Base-by-base conservation (phyloP, 1,140 invertebrate species). In the Matsumurasca onukii region DNA sequence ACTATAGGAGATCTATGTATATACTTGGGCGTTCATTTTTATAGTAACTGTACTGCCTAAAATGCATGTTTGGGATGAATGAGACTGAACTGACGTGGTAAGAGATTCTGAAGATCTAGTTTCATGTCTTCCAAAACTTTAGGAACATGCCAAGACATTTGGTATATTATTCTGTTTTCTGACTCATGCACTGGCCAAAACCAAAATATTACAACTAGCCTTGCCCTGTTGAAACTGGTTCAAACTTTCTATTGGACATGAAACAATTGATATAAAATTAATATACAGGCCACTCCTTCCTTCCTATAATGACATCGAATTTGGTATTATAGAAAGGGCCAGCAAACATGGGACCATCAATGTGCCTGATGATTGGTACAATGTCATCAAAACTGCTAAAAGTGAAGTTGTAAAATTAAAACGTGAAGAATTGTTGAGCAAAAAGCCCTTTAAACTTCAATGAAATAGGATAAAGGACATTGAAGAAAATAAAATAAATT, bases 1-100 rank as follows among this genome's bases (percentile, higher is more conserved):
- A 75, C 71, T 74, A 74, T 72, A 75, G 74, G 64, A 73, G 73
- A 68, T 74, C 74, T 69, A 55, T 74, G 63, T 73, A 75, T 67
- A 69, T 73, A 66, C 68, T 73, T 75, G 25, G 71, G 71, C 31
- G 62, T 71, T 31, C 66, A 73, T 69, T 67, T 31, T 55, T 69
- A 72, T 48, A 70, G 66, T 69, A 69, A 71, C 62, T 57, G 59
- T 34, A 69, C 45, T 51, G 64, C 62, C 22, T 70, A 70, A n/a
- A 17, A 75, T 74, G 75, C 73, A 75, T 29, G 68, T 74, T 25
- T 76, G 71, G 72, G 70, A 72, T 63, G 69, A 74, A 71, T 72
- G 66, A 69, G 45, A 72, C 15, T 73, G 73, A 22, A 71, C 71
- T n/a, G 72, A 73, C 13, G 70, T 62, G 73, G 69, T 62, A 45